Evolutionary conservation across 2,888 invertebrate genomes (phyloP).

Genomic region (Lomographa bimaculata): DNA sequence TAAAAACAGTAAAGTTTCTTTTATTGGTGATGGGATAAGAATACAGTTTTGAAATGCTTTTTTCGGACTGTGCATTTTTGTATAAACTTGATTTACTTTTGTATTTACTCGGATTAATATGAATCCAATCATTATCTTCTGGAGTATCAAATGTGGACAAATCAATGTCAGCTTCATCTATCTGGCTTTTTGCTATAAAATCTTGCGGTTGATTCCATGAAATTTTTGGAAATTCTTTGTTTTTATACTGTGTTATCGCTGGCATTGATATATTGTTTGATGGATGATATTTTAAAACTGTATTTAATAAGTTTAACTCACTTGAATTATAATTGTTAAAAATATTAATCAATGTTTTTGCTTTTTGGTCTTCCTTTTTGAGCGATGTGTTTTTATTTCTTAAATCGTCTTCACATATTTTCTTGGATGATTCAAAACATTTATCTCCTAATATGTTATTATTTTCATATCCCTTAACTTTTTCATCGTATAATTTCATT

Average conservation of each 20-base stretch:
- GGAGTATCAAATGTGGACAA: conserved; percentile 6
- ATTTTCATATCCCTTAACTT: conserved; percentile 25
- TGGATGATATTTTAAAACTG: too few relatives aligned
- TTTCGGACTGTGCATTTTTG: too few relatives aligned
- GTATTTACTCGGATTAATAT: too few relatives aligned
- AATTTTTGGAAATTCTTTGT: neutral
- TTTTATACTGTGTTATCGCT: neutral
- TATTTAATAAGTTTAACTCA: too few relatives aligned
- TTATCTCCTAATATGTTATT: conserved; percentile 2
- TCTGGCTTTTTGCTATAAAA: conserved; percentile 12
- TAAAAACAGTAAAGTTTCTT: too few relatives aligned
- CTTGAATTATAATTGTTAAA: too few relatives aligned
- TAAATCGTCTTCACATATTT: neutral
- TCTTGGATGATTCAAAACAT: too few relatives aligned
- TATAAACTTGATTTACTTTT: too few relatives aligned
- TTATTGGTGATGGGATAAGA: too few relatives aligned
- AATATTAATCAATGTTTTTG: too few relatives aligned
- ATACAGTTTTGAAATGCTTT: too few relatives aligned
- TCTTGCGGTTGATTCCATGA: conserved; percentile 1
- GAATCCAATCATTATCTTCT: conserved; percentile 7
- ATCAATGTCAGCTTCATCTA: conserved; percentile 6
- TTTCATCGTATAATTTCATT: conserved; percentile 45
- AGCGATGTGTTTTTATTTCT: neutral
- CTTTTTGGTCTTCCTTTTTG: neutral
- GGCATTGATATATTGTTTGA: too few relatives aligned